Conservation (phyloP, 1,140 invertebrate genomes). For the Manduca sexta region DNA sequence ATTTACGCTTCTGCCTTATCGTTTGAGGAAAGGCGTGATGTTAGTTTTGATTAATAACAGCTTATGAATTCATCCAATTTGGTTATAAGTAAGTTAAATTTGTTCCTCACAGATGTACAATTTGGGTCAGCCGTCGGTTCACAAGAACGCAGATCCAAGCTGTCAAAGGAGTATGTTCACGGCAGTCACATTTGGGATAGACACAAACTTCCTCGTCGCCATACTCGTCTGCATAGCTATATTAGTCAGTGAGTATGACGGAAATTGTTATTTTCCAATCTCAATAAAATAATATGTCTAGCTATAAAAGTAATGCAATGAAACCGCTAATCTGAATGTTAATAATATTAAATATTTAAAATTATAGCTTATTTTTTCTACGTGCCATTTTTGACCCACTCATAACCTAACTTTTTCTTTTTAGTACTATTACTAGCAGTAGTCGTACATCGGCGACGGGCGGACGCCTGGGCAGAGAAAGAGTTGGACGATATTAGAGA, state of each 20-base stretch:
- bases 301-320: too few relatives aligned
- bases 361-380: too few relatives aligned
- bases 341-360: too few relatives aligned
- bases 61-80: too few relatives aligned
- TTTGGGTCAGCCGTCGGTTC: slow-evolving; percentile 80
- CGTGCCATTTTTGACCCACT: neutral
- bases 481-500: slow-evolving; percentile 97
- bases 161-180: slow-evolving; percentile 81
- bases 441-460: slow-evolving; percentile 87
- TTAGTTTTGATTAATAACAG: too few relatives aligned
- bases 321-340: too few relatives aligned
- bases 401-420: slow-evolving; percentile 13
- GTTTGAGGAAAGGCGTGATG: too few relatives aligned
- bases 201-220: slow-evolving; percentile 88
- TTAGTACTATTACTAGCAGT: slow-evolving; percentile 89
- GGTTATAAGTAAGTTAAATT: neutral
- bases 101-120: slow-evolving; percentile 79
- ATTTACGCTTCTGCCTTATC: too few relatives aligned
- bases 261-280: too few relatives aligned
- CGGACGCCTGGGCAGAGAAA: slow-evolving; percentile 90
- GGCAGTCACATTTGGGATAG: slow-evolving; percentile 85
- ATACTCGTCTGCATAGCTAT: slow-evolving; percentile 86
- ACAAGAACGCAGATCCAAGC: slow-evolving; percentile 79
- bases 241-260: slow-evolving; percentile 80
- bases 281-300: too few relatives aligned